Evolutionary conservation across 2,888 invertebrate species (phyloP).

Genomic region (Boloria euphrosyne): DNA sequence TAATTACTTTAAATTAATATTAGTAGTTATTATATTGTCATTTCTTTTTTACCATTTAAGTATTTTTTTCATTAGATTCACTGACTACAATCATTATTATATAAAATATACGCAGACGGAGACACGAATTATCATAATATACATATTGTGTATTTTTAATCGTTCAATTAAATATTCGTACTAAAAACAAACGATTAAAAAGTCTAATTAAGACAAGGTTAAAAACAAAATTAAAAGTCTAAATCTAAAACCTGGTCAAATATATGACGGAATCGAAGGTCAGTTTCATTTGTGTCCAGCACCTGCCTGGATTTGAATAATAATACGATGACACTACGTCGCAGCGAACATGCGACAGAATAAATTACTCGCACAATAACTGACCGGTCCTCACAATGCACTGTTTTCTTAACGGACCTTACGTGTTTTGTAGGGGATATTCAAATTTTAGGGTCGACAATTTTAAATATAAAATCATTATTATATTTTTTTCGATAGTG

Average conservation of each 20-base stretch:
- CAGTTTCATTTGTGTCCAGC: slow-evolving; percentile 67
- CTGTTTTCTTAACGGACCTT: slow-evolving; percentile 71
- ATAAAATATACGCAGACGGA: too few relatives aligned
- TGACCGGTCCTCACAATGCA: slow-evolving; percentile 56
- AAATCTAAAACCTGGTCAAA: slow-evolving; percentile 6
- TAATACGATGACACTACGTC: slow-evolving; percentile 67
- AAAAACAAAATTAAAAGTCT: not conserved
- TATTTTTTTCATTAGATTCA: too few relatives aligned
- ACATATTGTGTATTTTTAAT: too few relatives aligned
- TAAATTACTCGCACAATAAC: slow-evolving; percentile 71
- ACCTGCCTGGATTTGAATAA: slow-evolving; percentile 74
- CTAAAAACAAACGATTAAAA: not conserved
- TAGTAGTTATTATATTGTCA: too few relatives aligned
- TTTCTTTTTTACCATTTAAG: too few relatives aligned
- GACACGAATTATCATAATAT: too few relatives aligned
- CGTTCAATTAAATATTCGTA: too few relatives aligned
- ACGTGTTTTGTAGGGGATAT: slow-evolving; percentile 62
- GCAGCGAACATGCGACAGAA: slow-evolving; percentile 63
- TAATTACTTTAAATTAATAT: too few relatives aligned
- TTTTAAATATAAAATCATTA: slow-evolving; percentile 61
- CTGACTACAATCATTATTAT: too few relatives aligned
- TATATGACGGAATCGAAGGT: slow-evolving; percentile 56
- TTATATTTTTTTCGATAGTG: slow-evolving; percentile 51
- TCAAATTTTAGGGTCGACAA: slow-evolving; percentile 78
- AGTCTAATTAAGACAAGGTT: slow-evolving; percentile 1